A percentile compares a stretch with the other conserved stretches of the same genome.
These are phyloP conservation scores for Melospiza georgiana DNA, from an alignment of 2,113 vertebrate genomes.

Conservation along the genomic window DNA sequence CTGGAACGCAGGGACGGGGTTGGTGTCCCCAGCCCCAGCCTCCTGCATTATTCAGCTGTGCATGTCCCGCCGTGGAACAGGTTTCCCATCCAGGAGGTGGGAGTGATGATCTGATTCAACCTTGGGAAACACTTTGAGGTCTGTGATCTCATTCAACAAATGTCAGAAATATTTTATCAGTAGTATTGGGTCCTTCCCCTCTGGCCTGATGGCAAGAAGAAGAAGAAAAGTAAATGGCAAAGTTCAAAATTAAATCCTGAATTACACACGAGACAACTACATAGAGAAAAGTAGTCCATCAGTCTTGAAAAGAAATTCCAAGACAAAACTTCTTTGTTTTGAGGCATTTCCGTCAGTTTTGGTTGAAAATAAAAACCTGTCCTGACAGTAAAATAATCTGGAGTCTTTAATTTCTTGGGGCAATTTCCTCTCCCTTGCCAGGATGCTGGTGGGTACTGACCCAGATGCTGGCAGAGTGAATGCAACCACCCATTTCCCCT, in stretches of 20 bases:
- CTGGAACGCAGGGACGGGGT: background rate
- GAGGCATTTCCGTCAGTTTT: background rate
- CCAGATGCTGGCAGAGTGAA: background rate
- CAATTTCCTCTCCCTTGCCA: background rate
- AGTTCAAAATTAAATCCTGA: slow-evolving; percentile 19
- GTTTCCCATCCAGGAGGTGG: slow-evolving; percentile 13
- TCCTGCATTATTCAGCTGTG: background rate
- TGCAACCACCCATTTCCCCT: background rate
- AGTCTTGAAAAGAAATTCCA: background rate
- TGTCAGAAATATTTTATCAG: slow-evolving; percentile 49
- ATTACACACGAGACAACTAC: background rate
- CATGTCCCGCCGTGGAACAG: background rate
- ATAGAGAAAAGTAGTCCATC: background rate
- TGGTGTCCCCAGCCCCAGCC: background rate
- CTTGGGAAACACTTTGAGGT: slow-evolving; percentile 7
- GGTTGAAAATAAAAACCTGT: background rate
- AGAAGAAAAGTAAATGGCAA: slow-evolving; percentile 15
- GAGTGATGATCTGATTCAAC: slow-evolving; percentile 15
- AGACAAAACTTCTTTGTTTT: background rate
- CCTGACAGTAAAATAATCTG: background rate
- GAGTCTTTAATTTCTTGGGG: background rate
- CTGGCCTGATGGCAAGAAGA: background rate
- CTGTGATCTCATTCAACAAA: slow-evolving; percentile 36
- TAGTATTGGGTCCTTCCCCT: background rate
- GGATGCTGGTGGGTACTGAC: background rate